Evolutionary conservation across 1,140 invertebrate genomes (phyloP).

Genomic region (Drosophila saltans): DNA sequence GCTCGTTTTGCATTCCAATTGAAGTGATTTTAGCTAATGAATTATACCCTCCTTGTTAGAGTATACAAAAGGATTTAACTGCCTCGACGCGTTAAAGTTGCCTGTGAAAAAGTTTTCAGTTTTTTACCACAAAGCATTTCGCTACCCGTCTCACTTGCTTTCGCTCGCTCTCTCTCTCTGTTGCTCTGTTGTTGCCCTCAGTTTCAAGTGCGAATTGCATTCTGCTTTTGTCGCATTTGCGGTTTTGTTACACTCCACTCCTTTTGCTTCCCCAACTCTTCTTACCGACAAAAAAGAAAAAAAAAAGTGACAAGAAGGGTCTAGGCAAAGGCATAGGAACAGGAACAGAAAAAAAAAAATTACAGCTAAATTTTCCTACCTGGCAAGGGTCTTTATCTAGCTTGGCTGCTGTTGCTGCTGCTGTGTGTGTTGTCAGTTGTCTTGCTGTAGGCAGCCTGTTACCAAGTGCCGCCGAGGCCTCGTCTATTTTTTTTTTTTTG

Average conservation of each 20-base stretch:
- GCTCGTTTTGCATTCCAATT: too few species aligned
- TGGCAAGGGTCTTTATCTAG: conserved; percentile 12
- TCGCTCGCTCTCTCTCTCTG: not conserved
- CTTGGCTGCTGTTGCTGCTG: conserved; percentile 5
- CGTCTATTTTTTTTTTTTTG: conserved; percentile 18
- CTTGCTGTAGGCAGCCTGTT: conserved; percentile 10
- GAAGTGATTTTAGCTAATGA: too few species aligned
- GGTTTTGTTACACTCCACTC: conserved; percentile 62
- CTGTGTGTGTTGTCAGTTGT: conserved; percentile 20
- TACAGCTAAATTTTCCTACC: conserved; percentile 20
- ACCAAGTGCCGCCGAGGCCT: conserved; percentile 17
- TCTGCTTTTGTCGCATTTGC: conserved; percentile 80
- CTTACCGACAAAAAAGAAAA: conserved; percentile 1
- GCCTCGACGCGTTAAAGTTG: conserved; percentile 20
- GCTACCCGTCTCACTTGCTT: not conserved
- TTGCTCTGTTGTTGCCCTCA: conserved; percentile 34
- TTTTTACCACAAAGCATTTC: conserved; percentile 45
- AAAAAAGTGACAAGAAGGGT: not conserved
- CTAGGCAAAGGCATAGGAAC: conserved; percentile 12
- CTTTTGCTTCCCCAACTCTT: not conserved
- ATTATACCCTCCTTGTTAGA: not conserved
- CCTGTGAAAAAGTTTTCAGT: conserved; percentile 34
- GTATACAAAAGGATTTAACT: conserved; percentile 38
- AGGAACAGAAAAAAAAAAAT: conserved; percentile 4
- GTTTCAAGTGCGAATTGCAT: conserved; percentile 80